Conservation (phyloP, 2,888 invertebrate genomes). For the Baronia brevicornis region DNA sequence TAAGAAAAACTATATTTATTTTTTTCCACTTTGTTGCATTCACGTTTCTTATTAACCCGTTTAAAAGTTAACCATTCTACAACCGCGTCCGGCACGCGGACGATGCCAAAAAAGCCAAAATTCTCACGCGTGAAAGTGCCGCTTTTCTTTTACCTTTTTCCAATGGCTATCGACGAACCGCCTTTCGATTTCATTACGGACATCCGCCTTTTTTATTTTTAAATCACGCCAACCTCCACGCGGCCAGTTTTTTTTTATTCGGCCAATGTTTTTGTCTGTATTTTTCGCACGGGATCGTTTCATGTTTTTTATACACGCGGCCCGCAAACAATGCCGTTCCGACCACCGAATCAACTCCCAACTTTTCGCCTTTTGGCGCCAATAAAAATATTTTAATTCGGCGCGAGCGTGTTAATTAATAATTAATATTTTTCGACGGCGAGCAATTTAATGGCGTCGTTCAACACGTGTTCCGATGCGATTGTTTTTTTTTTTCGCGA, state of each 20-base stretch:
- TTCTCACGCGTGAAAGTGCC: constrained; percentile 73
- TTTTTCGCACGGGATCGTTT: constrained; percentile 57
- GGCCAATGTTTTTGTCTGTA: constrained; percentile 49
- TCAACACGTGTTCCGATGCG: constrained; percentile 68
- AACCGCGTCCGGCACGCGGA: constrained; percentile 30
- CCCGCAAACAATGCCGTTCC: constrained; percentile 72
- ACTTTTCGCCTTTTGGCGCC: constrained; percentile 69
- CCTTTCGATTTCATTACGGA: constrained; percentile 76
- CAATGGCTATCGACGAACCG: constrained; percentile 72
- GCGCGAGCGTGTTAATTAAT: constrained; percentile 66
- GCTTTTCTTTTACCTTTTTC: constrained; percentile 68
- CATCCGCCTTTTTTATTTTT: constrained; percentile 71
- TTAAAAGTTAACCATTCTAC: constrained; percentile 31
- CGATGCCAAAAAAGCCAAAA: constrained; percentile 62
- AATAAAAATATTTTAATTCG: constrained; percentile 74
- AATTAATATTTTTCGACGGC: constrained; percentile 72
- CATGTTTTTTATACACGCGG: constrained; percentile 63
- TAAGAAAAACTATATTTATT: no score
- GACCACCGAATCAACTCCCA: constrained; percentile 70
- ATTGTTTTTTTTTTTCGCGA: constrained; percentile 62
- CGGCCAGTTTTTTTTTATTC: constrained; percentile 56
- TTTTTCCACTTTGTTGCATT: no score
- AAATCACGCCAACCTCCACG: constrained; percentile 67
- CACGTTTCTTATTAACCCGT: constrained; percentile 39
- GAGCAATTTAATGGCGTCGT: constrained; percentile 60